Conservation (phyloP, 30 jellyfish, hydroid and myxozoan species). For the Aurelia coerulea region DNA sequence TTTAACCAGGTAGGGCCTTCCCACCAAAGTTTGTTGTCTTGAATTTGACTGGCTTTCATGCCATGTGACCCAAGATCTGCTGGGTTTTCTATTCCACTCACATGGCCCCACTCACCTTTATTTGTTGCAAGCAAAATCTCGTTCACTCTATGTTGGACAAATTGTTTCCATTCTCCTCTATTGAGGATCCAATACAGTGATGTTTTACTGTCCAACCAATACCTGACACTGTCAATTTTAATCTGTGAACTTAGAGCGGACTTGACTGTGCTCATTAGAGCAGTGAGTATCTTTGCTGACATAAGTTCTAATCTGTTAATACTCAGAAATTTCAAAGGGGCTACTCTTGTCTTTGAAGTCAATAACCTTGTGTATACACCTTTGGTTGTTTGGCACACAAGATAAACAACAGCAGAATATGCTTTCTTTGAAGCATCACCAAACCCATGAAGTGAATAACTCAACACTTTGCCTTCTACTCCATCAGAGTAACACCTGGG, state of each 20-base stretch:
- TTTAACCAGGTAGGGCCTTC: constrained; percentile 42
- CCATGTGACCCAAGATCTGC: constrained; percentile 58
- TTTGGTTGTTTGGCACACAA: constrained; percentile 19
- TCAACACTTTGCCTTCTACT: neutral
- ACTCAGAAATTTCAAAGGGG: constrained; percentile 34
- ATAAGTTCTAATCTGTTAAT: constrained; percentile 51
- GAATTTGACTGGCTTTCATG: constrained; percentile 5
- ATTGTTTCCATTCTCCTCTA: constrained; percentile 47
- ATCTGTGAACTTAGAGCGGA: constrained; percentile 20
- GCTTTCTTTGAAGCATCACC: constrained; percentile 36
- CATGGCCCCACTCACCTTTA: constrained; percentile 48
- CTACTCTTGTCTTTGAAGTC: constrained; percentile 38
- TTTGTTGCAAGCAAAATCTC: constrained; percentile 15
- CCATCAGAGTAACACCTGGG: constrained; percentile 11
- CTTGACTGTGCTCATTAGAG: constrained; percentile 22
- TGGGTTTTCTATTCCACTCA: constrained; percentile 45
- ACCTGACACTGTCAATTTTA: constrained; percentile 15
- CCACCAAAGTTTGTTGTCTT: constrained; percentile 37
- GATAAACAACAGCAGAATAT: constrained; percentile 32
- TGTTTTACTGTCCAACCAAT: constrained; percentile 49
- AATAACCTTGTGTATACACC: neutral
- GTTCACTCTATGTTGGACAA: constrained; percentile 60
- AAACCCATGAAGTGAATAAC: constrained; percentile 24
- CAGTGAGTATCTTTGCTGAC: constrained; percentile 34
- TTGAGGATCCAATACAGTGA: constrained; percentile 46